Percentiles rank a stretch among this genome's conserved stretches.
Conservation (phyloP, 1,140 invertebrate genomes). For the Aphis gossypii region DNA sequence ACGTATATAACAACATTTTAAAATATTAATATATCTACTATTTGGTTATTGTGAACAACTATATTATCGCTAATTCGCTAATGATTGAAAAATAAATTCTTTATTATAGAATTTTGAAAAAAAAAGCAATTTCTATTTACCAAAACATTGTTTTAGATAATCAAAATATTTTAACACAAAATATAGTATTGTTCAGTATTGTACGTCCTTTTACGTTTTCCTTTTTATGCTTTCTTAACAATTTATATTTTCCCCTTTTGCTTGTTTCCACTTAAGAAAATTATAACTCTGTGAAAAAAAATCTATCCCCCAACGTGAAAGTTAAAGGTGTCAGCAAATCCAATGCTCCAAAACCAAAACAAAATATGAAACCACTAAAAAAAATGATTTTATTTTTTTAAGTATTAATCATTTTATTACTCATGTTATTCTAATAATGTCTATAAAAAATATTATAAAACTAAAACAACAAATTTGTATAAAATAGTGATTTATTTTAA, state of each 20-base stretch:
- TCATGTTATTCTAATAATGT: no score
- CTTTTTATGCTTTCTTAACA: background rate
- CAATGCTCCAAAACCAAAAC: background rate
- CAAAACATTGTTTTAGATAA: background rate
- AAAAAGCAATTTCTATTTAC: background rate
- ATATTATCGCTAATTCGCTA: no score
- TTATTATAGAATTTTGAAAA: no score
- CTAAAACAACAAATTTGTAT: background rate
- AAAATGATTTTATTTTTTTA: background rate
- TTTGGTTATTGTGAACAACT: no score
- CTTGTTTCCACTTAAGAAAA: background rate
- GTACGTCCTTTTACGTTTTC: background rate
- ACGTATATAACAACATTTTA: no score
- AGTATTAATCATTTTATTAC: no score
- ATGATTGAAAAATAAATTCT: no score
- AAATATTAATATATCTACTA: no score
- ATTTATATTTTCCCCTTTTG: conserved; percentile 19
- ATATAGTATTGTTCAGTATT: background rate
- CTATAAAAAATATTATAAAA: background rate
- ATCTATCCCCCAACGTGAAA: background rate
- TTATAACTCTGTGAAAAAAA: background rate
- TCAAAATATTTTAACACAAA: background rate
- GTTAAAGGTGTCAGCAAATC: background rate
- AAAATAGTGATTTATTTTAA: no score
- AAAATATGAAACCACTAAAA: background rate